Evolutionary conservation across 2,888 invertebrate genomes (phyloP), one percentile per base, ranked within the genome.

Genomic region (Ochlodes sylvanus): DNA sequence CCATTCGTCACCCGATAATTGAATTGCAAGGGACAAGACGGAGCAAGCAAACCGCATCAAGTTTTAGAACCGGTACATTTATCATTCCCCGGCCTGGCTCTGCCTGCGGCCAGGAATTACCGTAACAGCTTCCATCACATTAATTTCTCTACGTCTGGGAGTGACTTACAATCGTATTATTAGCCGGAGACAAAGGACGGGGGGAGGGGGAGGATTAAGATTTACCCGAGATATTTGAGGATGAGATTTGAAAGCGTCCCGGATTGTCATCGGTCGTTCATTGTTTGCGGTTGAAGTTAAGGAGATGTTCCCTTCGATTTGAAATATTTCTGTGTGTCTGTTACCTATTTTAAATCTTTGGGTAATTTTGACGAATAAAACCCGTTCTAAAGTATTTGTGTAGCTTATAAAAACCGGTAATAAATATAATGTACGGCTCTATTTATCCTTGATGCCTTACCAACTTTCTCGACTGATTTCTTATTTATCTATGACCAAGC

Each of bases 151-250:
- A 41, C 82, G 84, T 85, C 85, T 89, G 89, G 73, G 75, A 69
- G 73, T 76, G 84, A 84, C 81, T 83, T 78, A 78, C 85, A 80
- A 82, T 83, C 82, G 76, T 78, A 78, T 83, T 86, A 85, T 86
- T 83, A 86, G 83, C 79, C 73, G 69, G 66, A 79, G 80, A 85
- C 83, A 84, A 81, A 80, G 77, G 79, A 19, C 32, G 44, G 17
- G 54, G 42, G 54, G 38, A 17, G 56, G 14, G 14, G 62, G 54
- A 66, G 86, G 86, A 88, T 88, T 88, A 89, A 90, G 91, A 89
- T 89, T 85, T 86, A 82, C 83, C 80, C 77, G 82, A 84, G 89
- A 88, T 88, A 89, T 90, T 89, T 88, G 84, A 77, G 80, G 87
- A 88, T 85, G 87, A 88, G 85, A 86, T 87, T 85, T 82, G 83